phyloP scores from a whole-genome alignment of 1,140 invertebrate species.

The Hydropsyche tenuis region DNA sequence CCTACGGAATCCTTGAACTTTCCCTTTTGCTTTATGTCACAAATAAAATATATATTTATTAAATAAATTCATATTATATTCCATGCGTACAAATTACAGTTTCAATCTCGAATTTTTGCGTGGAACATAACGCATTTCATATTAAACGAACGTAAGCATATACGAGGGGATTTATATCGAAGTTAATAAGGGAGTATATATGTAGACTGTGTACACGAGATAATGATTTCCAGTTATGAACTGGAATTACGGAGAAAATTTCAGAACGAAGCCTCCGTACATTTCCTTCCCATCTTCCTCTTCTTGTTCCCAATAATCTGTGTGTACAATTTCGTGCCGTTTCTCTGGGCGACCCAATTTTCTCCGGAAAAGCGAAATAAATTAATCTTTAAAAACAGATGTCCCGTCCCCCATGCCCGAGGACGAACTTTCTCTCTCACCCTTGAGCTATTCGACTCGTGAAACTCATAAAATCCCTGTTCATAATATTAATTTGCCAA shows the following conservation, averaged over 20 bases:
- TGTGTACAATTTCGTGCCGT: conserved; percentile 14
- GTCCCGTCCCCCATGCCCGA: conserved; percentile 5
- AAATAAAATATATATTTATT: no score
- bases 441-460: conserved; percentile 3
- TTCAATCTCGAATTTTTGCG: no score
- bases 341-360: conserved; percentile 6
- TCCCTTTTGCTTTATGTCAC: no score
- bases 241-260: background rate
- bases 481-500: conserved; percentile 28
- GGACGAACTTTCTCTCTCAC: background rate
- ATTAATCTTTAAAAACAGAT: conserved; percentile 25
- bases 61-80: no score
- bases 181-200: no score
- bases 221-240: conserved; percentile 1
- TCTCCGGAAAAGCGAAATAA: conserved; percentile 20
- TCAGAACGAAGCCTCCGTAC: background rate
- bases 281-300: background rate
- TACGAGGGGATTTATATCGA: no score
- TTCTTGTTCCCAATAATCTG: background rate
- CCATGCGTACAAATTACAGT: no score
- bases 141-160: no score
- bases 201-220: background rate
- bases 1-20: no score
- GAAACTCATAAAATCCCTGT: conserved; percentile 25
- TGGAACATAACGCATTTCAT: no score